Base-by-base conservation (phyloP, 2,113 vertebrate genomes). In the Microcebus lehilahytsara region DNA sequence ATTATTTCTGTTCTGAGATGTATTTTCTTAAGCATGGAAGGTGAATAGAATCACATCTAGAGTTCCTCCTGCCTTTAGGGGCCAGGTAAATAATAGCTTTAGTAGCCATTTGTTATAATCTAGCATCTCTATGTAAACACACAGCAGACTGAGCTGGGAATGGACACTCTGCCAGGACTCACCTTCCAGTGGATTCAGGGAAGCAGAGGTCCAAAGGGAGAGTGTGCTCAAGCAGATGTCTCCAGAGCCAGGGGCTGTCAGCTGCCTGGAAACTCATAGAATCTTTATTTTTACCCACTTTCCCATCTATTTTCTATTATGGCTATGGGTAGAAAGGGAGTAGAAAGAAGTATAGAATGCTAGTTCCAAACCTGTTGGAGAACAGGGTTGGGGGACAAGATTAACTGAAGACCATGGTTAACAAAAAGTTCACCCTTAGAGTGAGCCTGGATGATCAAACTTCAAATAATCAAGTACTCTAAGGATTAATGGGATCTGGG, bases 1-100 rank as follows among this genome's bases (percentile, higher is more conserved):
- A 86, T 4, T 17, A 56, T n/a, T 97, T 93, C 87, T 87, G 62
- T 86, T 83, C 81, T 53, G 69, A 92, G 27, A 3, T 30, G 2
- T 92, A 85, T 17, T 60, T 91, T 79, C 32, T 72, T 91, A 93
- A 71, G 30, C 46, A 87, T 49, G 66, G 58, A 93, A 91, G 30
- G 40, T 22, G 75, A 93, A 95, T 0, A 72, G 74, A 71, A 53
- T 53, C 84, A 66, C 53, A 88, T 49, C 32, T 40, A 53, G 51
- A 56, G 37, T 75, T 88, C 71, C 14, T 85, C 66, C 83, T 78
- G 27, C 40, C 85, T 87, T 89, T 91, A 94, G 37, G 34, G 42
- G 10, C n/a, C 93, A 37, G 51, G 86, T 62, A 83, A 75, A 13
- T 86, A 37, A 46, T 5, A 89, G 72, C 20, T 88, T 56, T 32